These are phyloP conservation scores for Harpalus rufipes DNA, from an alignment of 2,888 invertebrate genomes.

Conservation along the genomic window DNA sequence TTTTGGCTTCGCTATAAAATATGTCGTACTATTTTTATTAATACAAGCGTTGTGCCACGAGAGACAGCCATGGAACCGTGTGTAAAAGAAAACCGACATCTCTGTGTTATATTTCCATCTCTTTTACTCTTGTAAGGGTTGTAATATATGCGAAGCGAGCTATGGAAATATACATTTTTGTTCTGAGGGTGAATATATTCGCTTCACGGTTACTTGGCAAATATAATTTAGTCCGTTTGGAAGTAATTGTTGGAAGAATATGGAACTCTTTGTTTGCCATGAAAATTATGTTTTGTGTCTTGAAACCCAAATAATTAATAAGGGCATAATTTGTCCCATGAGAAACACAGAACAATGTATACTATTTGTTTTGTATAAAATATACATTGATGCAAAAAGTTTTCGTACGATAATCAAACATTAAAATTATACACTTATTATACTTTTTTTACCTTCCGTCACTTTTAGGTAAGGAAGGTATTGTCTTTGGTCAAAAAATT, in stretches of 20 bases:
- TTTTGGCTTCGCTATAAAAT: background rate
- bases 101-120: background rate
- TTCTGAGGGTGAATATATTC: background rate
- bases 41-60: background rate
- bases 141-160: conserved; percentile 1
- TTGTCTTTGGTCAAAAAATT: too few species aligned
- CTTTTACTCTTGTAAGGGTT: background rate
- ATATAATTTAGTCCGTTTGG: background rate
- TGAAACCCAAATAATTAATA: too few species aligned
- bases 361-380: too few species aligned
- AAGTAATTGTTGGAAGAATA: background rate
- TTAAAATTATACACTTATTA: too few species aligned
- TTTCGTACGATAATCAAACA: too few species aligned
- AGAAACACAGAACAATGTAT: too few species aligned
- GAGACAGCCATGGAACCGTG: conserved; percentile 6
- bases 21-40: conserved; percentile 4
- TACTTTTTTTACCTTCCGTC: too few species aligned
- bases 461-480: too few species aligned
- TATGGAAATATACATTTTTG: background rate
- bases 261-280: too few species aligned
- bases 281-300: too few species aligned
- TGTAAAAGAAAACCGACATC: background rate
- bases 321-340: too few species aligned
- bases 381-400: too few species aligned
- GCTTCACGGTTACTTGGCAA: background rate